Evolutionary conservation across 2,797 vertebrate genomes (phyloP), one percentile per base, ranked within the genome.

Genomic region (Sebastes trivittatus): DNA sequence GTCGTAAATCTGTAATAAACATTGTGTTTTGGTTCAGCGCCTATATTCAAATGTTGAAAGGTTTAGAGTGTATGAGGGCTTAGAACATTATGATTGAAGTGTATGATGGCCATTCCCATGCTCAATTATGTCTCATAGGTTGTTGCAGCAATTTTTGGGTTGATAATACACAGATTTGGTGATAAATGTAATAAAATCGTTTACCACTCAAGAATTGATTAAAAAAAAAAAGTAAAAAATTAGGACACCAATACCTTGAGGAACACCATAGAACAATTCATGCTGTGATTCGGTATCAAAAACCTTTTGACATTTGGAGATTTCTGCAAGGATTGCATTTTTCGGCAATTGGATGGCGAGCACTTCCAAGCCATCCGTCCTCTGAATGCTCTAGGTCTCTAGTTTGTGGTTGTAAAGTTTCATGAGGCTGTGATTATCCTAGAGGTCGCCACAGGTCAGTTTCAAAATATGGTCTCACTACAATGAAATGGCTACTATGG

Each of bases 341-440:
- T 59, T 59, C 11, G 3, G 4, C 20, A 0, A 9, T 52, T 20
- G 18, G 0, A 52, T 52, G 49, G 18, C 1, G 8, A 52, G 20
- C 49, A 52, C 20, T 20, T 52, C 18, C 49, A 52, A 52, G 49
- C 49, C 1, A 52, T 46, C 16, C 16, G 0, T 46, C 16, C 16
- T 46, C 42, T 46, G 42, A 18, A 46, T 46, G 42, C 42, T 46
- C 42, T 52, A 52, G 20, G 20, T 4, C 18, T 52, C 49, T 52
- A 52, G 18, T 52, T n/a, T 52, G 49, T 10, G 18, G 49, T 0
- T 52, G 18, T 52, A n/a, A 52, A n/a, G 49, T 52, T 52, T 25
- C 11, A 58, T 1, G 23, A 27, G 11, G 6, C 23, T 58, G 55
- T 16, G 13, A 27, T 55, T 23, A 55, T 55, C 22, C 11, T 13